A percentile compares a stretch with the other conserved stretches of the same genome.
Conservation (phyloP, 2,113 vertebrate genomes). For the Beaufortia kweichowensis region DNA sequence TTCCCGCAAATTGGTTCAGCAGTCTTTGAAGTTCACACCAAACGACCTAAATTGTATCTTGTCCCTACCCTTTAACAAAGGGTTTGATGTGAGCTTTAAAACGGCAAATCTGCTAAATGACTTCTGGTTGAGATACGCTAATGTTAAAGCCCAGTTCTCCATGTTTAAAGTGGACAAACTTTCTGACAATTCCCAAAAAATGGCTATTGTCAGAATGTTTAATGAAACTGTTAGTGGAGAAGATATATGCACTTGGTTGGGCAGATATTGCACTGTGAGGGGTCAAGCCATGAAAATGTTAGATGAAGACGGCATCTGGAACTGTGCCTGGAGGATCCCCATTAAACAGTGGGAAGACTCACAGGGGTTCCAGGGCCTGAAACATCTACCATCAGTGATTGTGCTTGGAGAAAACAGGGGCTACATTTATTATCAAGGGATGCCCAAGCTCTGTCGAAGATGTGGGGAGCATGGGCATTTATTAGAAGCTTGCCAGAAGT, state of each 20-base stretch:
- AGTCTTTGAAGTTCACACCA: not conserved
- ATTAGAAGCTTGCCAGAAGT: not conserved
- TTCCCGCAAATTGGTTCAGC: not conserved
- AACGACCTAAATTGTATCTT: not conserved
- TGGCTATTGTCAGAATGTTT: not conserved
- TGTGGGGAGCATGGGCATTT: slow-evolving; percentile 25
- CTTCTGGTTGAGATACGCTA: not conserved
- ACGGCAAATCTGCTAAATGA: not conserved
- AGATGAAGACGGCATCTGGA: slow-evolving; percentile 9
- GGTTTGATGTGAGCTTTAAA: slow-evolving; percentile 21
- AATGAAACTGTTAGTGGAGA: slow-evolving; percentile 24
- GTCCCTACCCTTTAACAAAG: slow-evolving; percentile 15
- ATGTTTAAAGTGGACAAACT: slow-evolving; percentile 22
- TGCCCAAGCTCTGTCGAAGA: not conserved
- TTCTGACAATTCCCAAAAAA: not conserved
- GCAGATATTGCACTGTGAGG: not conserved
- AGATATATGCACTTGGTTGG: not conserved
- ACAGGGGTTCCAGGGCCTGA: slow-evolving; percentile 22
- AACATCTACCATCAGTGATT: not conserved
- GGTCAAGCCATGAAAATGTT: not conserved
- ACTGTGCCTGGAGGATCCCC: not conserved
- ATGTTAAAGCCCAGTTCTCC: not conserved
- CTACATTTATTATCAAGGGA: not conserved
- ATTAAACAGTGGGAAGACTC: slow-evolving; percentile 21
- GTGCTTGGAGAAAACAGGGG: not conserved